Base-by-base conservation (phyloP, 1,140 invertebrate species). In the Hylaeus anthracinus region DNA sequence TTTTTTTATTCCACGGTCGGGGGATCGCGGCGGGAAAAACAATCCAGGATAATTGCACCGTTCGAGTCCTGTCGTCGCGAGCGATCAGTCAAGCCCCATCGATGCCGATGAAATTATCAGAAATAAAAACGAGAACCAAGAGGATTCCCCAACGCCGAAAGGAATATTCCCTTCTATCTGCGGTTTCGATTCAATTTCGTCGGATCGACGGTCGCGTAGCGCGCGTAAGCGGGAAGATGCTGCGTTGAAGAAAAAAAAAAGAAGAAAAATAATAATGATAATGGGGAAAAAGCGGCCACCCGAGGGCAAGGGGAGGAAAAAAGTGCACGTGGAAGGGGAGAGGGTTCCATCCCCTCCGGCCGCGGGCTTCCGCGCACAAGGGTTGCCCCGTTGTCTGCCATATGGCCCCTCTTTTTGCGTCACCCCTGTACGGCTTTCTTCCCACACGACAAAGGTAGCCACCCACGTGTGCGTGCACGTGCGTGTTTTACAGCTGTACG, bases 391-490 rank as follows among this genome's bases (percentile, higher is more conserved):
- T 88, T 90, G 90, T 88, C 85, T 88, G 88, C 91, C 91, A 92
- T 92, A 92, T 92, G 91, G 91, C 87, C 88, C 90, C 87, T 64
- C 88, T 86, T 86, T 91, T 90, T 90, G 84, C 89, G 82, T 85
- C 88, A 89, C 89, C 90, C 88, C 82, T 90, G 72, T 91, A 75
- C 84, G 69, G 81, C 76, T 86, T 77, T 64, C 83, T 84, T 86
- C 84, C 85, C 86, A 84, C 73, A 86, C 70, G 81, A 69, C 64
- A 76, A 87, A 81, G 81, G 81, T 77, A 86, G n/a, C 63, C 72
- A 80, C 61, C 72, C 77, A 65, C 61, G 81, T 83, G 55, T 63
- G 43, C 43, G 69, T 69, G 53, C 53, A 43, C 48, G 69, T 65
- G 72, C 65, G 51, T 58, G 70, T 73, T 73, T 51, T 58, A 64